A percentile compares a stretch with the other conserved stretches of the same genome.
phyloP scores from a whole-genome alignment of 2,113 vertebrate species.

The Thamnophis sirtalis region DNA sequence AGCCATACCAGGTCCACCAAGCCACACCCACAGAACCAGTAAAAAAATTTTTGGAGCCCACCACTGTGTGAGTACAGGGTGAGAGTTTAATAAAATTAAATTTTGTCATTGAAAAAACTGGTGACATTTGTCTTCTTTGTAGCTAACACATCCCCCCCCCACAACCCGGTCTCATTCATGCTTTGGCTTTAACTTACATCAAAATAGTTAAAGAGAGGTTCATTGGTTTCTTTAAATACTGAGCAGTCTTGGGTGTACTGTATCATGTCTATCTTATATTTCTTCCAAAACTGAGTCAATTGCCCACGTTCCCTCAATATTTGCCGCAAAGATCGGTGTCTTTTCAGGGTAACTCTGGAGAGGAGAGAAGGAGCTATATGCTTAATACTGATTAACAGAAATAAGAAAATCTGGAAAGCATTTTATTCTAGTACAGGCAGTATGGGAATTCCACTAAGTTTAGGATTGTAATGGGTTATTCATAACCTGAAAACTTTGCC shows the following conservation, averaged over 20 bases:
- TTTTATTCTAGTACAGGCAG: neutral
- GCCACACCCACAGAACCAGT: too few species aligned
- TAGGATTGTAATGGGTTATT: neutral
- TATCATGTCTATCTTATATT: constrained; percentile 47
- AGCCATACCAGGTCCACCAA: too few species aligned
- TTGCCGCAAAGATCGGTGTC: constrained; percentile 64
- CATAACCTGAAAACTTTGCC: neutral
- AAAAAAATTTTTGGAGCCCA: too few species aligned
- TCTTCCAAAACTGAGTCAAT: constrained; percentile 68
- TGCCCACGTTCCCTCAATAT: constrained; percentile 57
- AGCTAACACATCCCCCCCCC: neutral
- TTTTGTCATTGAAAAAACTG: fast-evolving
- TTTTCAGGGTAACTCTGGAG: constrained; percentile 64
- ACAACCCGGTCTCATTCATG: neutral
- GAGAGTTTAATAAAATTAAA: fast-evolving
- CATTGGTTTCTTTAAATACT: constrained; percentile 25
- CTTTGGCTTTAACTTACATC: constrained; percentile 61
- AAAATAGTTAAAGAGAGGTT: constrained; percentile 76
- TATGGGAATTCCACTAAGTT: neutral
- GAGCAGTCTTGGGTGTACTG: constrained; percentile 58
- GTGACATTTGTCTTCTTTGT: neutral
- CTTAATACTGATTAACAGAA: neutral
- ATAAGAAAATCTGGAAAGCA: neutral
- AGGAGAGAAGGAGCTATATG: neutral
- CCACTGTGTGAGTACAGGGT: neutral